Evolutionary conservation across 1,140 invertebrate genomes (phyloP), one percentile per base, ranked within the genome.

Genomic region (Drosophila pseudoananassae): DNA sequence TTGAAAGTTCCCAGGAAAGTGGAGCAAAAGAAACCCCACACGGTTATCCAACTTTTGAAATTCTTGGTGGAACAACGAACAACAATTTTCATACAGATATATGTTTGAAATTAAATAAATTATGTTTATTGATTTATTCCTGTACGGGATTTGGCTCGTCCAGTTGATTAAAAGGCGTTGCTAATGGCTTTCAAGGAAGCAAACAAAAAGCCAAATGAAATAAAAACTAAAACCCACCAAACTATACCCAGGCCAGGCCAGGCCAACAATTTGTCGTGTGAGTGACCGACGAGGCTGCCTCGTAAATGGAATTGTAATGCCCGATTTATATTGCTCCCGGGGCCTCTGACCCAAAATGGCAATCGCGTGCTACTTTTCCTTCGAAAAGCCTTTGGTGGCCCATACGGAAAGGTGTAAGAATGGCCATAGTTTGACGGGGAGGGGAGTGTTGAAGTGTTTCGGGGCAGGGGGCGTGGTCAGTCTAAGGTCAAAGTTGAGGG

Each of bases 81-180:
- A n/a, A n/a, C n/a, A n/a, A n/a, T n/a, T n/a, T n/a, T n/a, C n/a
- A n/a, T n/a, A n/a, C n/a, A n/a, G n/a, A n/a, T n/a, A n/a, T n/a
- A n/a, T n/a, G n/a, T n/a, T n/a, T n/a, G n/a, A 47, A 69, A 69
- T 69, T 70, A 70, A 70, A 70, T 72, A 73, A 72, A 45, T 61
- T 17, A 73, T 63, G 20, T 38, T 27, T 7, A 73, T 73, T 72
- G 69, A 73, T 73, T 73, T 73, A 8, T 8, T 55, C 50, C 10
- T 31, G 1, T 43, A 50, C 72, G 56, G 69, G 36, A 71, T 65
- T 74, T 43, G 52, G 76, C 77, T 77, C 47, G 20, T 27, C 61
- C 57, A 71, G 64, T 73, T 83, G 73, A 80, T 80, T 78, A 78
- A 89, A 68, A 78, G 77, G 70, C 79, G 80, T 84, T 83, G 78